Evolutionary conservation across 2,888 invertebrate genomes (phyloP).

Genomic region (Ceramica pisi): DNA sequence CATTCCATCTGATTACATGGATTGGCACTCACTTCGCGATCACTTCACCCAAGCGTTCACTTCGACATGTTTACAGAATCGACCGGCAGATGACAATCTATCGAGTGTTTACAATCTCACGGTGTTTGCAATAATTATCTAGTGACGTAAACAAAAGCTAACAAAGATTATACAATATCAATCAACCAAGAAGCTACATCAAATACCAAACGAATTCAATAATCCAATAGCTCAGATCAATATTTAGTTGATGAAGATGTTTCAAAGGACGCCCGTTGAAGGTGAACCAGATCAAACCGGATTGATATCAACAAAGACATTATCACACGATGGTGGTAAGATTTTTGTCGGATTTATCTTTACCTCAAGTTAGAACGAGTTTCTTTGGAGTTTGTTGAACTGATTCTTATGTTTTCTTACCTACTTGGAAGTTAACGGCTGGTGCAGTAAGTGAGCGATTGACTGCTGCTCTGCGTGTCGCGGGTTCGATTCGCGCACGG

Average conservation of each 20-base stretch:
- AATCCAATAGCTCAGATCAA: slow-evolving; percentile 7
- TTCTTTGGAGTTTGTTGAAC: background rate
- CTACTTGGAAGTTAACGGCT: too few relatives aligned
- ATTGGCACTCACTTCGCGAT: too few relatives aligned
- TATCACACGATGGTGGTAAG: slow-evolving; percentile 16
- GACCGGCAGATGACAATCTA: too few relatives aligned
- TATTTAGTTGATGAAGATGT: slow-evolving; percentile 18
- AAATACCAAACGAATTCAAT: background rate
- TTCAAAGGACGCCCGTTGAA: slow-evolving; percentile 13
- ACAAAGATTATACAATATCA: background rate
- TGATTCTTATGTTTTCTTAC: background rate
- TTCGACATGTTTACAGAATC: too few relatives aligned
- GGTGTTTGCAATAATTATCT: too few relatives aligned
- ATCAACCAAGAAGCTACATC: background rate
- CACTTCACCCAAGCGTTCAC: too few relatives aligned
- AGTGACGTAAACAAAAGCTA: background rate
- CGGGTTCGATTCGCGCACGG: too few relatives aligned
- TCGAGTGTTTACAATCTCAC: too few relatives aligned
- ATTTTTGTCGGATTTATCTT: background rate
- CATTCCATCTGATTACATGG: too few relatives aligned
- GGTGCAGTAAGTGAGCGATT: too few relatives aligned
- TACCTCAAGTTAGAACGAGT: background rate
- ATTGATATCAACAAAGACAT: slow-evolving; percentile 24
- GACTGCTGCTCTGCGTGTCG: too few relatives aligned
- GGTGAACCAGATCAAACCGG: slow-evolving; percentile 13